Evolutionary conservation across 2,888 invertebrate species (phyloP).

Genomic region (Ceriagrion tenellum): DNA sequence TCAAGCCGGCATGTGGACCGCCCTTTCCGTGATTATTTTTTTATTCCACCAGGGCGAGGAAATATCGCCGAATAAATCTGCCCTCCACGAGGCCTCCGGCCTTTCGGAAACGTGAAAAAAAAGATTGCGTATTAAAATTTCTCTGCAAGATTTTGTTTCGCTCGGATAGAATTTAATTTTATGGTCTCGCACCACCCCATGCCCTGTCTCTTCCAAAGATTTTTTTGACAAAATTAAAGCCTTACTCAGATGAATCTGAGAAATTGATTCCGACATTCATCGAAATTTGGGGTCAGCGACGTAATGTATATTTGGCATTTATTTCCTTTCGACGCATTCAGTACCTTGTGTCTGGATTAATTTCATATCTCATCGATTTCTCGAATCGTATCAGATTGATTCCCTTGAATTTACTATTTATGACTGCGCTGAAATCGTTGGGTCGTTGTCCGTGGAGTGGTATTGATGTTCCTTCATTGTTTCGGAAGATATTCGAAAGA

Average conservation of each 20-base stretch:
- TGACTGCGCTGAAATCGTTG: not conserved
- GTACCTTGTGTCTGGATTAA: not conserved
- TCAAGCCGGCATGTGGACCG: not conserved
- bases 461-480: not conserved
- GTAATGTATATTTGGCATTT: not conserved
- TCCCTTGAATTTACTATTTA: not conserved
- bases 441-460: not conserved
- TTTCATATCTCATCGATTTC: not conserved
- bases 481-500: not conserved
- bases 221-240: not conserved
- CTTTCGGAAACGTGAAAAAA: not conserved
- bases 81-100: not conserved
- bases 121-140: not conserved
- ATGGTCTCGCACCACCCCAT: not conserved
- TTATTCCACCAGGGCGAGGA: not conserved
- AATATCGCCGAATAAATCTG: conserved; percentile 22
- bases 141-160: not conserved
- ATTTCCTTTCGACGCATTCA: not conserved
- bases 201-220: not conserved
- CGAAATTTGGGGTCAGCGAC: not conserved
- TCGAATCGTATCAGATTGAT: not conserved
- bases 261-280: not conserved
- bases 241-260: not conserved
- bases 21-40: not conserved
- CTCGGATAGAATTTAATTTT: not conserved